Evolutionary conservation across 2,888 invertebrate genomes (phyloP).

Genomic region (Harpalus rubripes): DNA sequence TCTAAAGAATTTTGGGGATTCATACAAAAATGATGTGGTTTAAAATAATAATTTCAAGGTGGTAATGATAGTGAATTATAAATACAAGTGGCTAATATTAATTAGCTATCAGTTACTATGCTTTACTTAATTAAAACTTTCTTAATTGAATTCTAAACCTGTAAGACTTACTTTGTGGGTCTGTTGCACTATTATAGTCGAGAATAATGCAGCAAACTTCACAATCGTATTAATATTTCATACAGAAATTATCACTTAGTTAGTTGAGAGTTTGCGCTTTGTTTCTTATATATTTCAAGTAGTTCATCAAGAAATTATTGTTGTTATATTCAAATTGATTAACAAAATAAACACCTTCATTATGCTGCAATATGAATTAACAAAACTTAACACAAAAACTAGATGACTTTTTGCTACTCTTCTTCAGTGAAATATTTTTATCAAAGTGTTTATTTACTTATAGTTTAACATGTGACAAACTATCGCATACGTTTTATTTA

Average conservation of each 20-base stretch:
- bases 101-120: not conserved
- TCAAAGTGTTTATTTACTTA: no score
- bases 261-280: not conserved
- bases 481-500: no score
- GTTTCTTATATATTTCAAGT: not conserved
- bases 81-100: not conserved
- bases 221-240: not conserved
- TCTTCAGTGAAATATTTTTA: no score
- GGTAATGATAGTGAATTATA: not conserved
- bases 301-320: not conserved
- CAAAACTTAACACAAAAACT: no score
- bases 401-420: no score
- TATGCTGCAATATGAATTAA: no score
- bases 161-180: slow-evolving; percentile 7
- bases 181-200: slow-evolving; percentile 7
- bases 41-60: not conserved
- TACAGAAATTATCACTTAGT: not conserved
- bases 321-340: no score
- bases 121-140: slow-evolving; percentile 42
- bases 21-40: not conserved
- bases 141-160: not conserved
- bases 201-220: not conserved
- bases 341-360: no score
- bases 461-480: no score
- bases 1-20: slow-evolving; percentile 1